A percentile compares a stretch with the other conserved stretches of the same genome.
Evolutionary conservation across 2,888 invertebrate species (phyloP).

Genomic region (Plemyria rubiginata): DNA sequence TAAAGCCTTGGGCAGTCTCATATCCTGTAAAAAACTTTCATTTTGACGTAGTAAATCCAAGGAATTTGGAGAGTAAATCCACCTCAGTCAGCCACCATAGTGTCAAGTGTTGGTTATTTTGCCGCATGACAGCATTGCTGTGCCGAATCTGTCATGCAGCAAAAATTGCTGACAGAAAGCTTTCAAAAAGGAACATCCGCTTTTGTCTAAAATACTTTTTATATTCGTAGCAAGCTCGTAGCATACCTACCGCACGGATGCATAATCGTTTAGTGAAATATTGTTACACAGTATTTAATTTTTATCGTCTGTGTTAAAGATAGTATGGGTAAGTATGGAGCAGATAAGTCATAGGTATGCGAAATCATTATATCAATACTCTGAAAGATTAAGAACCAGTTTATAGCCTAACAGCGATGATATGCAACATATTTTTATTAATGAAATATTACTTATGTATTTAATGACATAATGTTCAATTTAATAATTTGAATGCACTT

Average conservation of each 20-base stretch:
- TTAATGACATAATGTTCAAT: too few relatives aligned
- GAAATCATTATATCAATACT: too few relatives aligned
- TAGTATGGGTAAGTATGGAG: too few relatives aligned
- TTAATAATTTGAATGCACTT: too few relatives aligned
- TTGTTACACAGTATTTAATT: not conserved
- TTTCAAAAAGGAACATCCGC: slow-evolving; percentile 43
- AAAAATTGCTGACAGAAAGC: slow-evolving; percentile 51
- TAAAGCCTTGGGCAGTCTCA: not conserved
- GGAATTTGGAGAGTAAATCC: too few relatives aligned
- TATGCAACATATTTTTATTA: too few relatives aligned
- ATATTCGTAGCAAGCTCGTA: too few relatives aligned
- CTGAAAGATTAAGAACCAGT: too few relatives aligned
- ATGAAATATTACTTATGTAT: too few relatives aligned
- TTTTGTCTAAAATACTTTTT: slow-evolving; percentile 1
- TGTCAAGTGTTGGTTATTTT: slow-evolving; percentile 73
- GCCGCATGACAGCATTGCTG: slow-evolving; percentile 61
- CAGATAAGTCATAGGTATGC: too few relatives aligned
- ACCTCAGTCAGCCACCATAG: slow-evolving; percentile 56
- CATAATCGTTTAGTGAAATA: not conserved
- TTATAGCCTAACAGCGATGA: too few relatives aligned
- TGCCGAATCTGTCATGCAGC: not conserved
- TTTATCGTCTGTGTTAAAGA: not conserved
- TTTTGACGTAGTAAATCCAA: slow-evolving; percentile 69
- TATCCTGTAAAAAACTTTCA: slow-evolving; percentile 49
- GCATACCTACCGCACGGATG: too few relatives aligned